These are phyloP conservation scores for Ctenicera cuprea DNA, from an alignment of 2,888 invertebrate species.

Conservation along the genomic window DNA sequence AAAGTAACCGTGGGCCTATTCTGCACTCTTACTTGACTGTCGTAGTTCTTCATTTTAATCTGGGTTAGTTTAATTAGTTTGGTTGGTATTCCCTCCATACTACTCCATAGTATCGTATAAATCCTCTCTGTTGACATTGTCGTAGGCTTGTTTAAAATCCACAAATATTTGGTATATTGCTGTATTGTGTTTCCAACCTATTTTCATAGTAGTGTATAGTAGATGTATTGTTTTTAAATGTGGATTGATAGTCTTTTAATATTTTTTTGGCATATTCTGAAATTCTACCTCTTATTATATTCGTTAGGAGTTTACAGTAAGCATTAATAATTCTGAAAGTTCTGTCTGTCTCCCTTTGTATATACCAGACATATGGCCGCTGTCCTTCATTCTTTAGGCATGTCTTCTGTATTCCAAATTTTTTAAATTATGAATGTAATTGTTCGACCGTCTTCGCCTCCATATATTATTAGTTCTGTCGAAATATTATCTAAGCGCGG, in stretches of 20 bases:
- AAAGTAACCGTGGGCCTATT: not conserved
- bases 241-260: not conserved
- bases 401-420: not conserved
- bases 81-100: not conserved
- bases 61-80: slow-evolving; percentile 4
- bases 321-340: not conserved
- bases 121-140: not conserved
- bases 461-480: not conserved
- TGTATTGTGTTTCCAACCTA: not conserved
- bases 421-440: not conserved
- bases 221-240: not conserved
- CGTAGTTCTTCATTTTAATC: not conserved
- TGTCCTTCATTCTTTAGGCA: not conserved
- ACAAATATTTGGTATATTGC: not conserved
- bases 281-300: not conserved
- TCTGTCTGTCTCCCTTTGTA: too few species aligned
- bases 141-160: too few species aligned
- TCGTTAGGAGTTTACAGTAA: not conserved
- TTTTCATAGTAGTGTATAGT: not conserved
- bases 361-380: too few species aligned
- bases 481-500: not conserved
- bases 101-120: not conserved
- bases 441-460: not conserved
- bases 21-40: not conserved
- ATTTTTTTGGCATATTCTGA: not conserved